Base-by-base conservation (phyloP, 2,888 invertebrate species). In the Crossocerus cetratus region DNA sequence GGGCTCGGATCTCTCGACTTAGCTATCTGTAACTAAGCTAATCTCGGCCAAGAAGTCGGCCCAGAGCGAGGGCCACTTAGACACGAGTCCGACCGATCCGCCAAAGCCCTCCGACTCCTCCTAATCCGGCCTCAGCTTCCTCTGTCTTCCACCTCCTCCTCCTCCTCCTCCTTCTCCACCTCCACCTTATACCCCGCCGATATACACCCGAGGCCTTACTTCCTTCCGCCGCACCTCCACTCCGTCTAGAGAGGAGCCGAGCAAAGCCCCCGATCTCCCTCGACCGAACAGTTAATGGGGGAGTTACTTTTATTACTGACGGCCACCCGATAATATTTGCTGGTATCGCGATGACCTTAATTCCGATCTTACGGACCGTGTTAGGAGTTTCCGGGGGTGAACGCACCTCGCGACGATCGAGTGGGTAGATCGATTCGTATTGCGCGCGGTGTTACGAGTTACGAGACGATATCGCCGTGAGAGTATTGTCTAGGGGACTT, bases 1-100 rank as follows among this genome's bases (percentile, higher is more conserved):
- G 77, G 76, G 71, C 61, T 62, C 69, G 79, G 82, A 83, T 82
- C 79, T 32, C 32, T 74, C 81, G 80, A 83, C 80, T 82, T 76
- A 80, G 87, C 86, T 88, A 88, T 88, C 88, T 85, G 83, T 87
- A 86, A 87, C 87, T 84, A 85, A 88, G 84, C 84, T 89, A 87
- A 88, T 89, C 87, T 87, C 74, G 68, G 80, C 83, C 84, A 86
- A 86, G 86, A 83, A 86, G 86, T 82, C 84, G 79, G 83, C 82
- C 75, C 68, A 78, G 75, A 79, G 65, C 76, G 78, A 72, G 80
- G 84, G 78, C 83, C 84, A 82, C 83, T 86, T 77, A 76, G 80
- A 88, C 87, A 87, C 84, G 86, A 86, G 86, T 86, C 85, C 81
- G 76, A 82, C 83, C 84, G 83, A 86, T 86, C 84, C 84, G 74